A percentile compares a stretch with the other conserved stretches of the same genome.
Conservation (phyloP, 2,888 invertebrate genomes). For the Magallana nippona region DNA sequence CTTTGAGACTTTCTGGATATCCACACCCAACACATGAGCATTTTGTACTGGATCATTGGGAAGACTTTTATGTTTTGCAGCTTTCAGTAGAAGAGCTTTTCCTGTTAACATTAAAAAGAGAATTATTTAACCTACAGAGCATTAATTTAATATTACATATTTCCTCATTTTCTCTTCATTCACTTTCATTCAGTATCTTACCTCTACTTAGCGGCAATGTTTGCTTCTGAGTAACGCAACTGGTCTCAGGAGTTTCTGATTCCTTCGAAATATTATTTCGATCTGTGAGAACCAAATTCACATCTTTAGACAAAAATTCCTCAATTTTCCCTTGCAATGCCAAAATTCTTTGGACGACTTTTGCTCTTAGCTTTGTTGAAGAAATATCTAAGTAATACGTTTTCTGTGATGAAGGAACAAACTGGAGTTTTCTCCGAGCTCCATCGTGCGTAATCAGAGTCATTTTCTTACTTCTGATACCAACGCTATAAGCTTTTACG, state of each 20-base stretch:
- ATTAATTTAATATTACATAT: no score
- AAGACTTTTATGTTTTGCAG: conserved; percentile 49
- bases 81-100: conserved; percentile 61
- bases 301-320: conserved; percentile 60
- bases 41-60: conserved; percentile 53
- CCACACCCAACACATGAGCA: conserved; percentile 58
- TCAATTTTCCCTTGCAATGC: conserved; percentile 61
- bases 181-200: not conserved
- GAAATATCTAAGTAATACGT: conserved; percentile 62
- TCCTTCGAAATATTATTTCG: conserved; percentile 41
- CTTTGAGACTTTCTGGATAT: conserved; percentile 51
- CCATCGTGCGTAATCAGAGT: conserved; percentile 36
- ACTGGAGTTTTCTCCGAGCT: conserved; percentile 57
- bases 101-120: conserved; percentile 49
- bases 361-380: conserved; percentile 50
- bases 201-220: conserved; percentile 59
- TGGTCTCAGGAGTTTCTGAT: not conserved
- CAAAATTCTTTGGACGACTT: conserved; percentile 52
- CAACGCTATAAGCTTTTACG: not conserved
- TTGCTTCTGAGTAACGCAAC: not conserved
- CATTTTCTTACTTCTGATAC: conserved; percentile 3
- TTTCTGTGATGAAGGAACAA: conserved; percentile 53
- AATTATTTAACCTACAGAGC: no score
- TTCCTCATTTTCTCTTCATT: no score
- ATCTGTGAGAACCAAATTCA: conserved; percentile 58